These are phyloP conservation scores for Hydra vulgaris DNA, from an alignment of 30 jellyfish, hydroid and myxozoan species.

Conservation along the genomic window DNA sequence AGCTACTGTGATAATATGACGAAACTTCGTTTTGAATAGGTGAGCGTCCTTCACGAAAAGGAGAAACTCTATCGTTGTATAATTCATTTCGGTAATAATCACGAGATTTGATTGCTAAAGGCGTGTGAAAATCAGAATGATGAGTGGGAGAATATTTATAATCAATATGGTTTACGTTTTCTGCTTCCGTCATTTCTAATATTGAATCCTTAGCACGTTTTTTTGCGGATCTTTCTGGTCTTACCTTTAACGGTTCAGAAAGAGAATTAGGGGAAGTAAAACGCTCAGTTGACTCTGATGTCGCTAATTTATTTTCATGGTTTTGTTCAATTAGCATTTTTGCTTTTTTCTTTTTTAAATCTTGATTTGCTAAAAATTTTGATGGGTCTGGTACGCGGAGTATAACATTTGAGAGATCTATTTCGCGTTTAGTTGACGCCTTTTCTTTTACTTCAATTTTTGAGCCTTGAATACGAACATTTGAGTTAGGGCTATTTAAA, in stretches of 20 bases:
- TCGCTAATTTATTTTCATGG: not conserved
- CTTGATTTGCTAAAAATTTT: constrained; percentile 9
- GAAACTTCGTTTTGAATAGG: constrained; percentile 7
- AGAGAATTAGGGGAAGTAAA: constrained; percentile 1
- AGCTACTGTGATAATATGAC: not conserved
- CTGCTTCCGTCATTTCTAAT: constrained; percentile 36
- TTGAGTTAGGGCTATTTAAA: constrained; percentile 30
- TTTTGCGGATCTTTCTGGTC: constrained; percentile 43
- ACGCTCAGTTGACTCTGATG: constrained; percentile 8
- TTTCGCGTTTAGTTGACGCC: constrained; percentile 22
- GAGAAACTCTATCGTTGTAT: constrained; percentile 8
- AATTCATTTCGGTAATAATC: constrained; percentile 22
- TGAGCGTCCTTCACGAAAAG: constrained; percentile 13
- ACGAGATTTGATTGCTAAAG: constrained; percentile 1
- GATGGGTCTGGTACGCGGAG: constrained; percentile 37
- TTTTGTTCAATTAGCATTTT: not conserved
- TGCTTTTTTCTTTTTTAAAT: constrained; percentile 1
- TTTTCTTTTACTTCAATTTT: constrained; percentile 38
- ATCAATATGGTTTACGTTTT: constrained; percentile 3
- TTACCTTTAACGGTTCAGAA: not conserved
- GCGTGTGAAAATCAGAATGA: not conserved
- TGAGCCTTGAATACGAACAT: constrained; percentile 30
- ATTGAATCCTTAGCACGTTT: constrained; percentile 40
- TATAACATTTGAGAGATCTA: constrained; percentile 28
- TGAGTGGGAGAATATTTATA: not conserved